These are phyloP conservation scores for Troides aeacus DNA, from an alignment of 2,888 invertebrate genomes.

Conservation along the genomic window DNA sequence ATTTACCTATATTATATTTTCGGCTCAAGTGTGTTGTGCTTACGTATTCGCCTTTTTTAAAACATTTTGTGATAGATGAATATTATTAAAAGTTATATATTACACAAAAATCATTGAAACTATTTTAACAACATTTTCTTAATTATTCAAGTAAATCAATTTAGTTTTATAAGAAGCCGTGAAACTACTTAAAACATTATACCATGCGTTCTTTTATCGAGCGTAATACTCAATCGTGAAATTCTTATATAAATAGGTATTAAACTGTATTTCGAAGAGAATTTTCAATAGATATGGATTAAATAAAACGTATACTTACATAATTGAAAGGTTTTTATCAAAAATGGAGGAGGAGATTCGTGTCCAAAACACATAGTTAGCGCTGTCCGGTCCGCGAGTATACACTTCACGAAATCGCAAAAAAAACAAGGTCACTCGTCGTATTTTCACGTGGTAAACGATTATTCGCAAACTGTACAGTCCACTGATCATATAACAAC, in stretches of 20 bases:
- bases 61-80: too few relatives aligned
- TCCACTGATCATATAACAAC: constrained; percentile 39
- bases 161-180: too few relatives aligned
- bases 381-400: constrained; percentile 39
- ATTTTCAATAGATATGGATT: constrained; percentile 27
- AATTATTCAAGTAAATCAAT: too few relatives aligned
- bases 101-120: too few relatives aligned
- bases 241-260: constrained; percentile 27
- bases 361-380: constrained; percentile 18
- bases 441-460: constrained; percentile 44
- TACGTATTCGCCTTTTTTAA: too few relatives aligned
- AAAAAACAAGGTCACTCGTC: constrained; percentile 44
- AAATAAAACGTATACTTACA: constrained; percentile 53
- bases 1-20: too few relatives aligned
- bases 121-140: too few relatives aligned
- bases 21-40: too few relatives aligned
- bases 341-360: constrained; percentile 43
- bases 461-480: constrained; percentile 46
- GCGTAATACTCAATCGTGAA: background rate
- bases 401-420: constrained; percentile 51
- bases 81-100: too few relatives aligned
- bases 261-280: constrained; percentile 23
- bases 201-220: background rate
- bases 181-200: background rate
- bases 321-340: constrained; percentile 33